These are phyloP conservation scores for Prunella fulvescens DNA, from an alignment of 2,113 vertebrate genomes.

Conservation along the genomic window DNA sequence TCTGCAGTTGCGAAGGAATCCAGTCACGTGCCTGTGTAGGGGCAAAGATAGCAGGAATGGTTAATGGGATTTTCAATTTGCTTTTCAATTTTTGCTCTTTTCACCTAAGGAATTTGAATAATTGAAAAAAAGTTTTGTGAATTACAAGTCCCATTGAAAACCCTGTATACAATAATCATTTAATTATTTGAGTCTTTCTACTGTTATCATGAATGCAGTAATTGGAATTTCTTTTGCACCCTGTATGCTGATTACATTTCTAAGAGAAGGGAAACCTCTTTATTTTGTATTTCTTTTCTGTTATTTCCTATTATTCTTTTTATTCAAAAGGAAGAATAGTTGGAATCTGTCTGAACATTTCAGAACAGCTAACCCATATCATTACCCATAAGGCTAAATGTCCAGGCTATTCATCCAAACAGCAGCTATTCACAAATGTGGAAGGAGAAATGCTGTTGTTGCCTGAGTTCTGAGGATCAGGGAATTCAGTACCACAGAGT, in stretches of 20 bases:
- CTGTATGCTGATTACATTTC: neutral
- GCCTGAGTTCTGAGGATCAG: neutral
- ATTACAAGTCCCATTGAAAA: constrained; percentile 16
- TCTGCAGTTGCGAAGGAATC: neutral
- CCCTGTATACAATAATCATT: constrained; percentile 13
- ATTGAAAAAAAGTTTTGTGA: constrained; percentile 45
- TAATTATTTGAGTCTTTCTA: constrained; percentile 51
- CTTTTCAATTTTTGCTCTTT: constrained; percentile 43
- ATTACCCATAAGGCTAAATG: neutral
- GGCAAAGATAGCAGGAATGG: neutral
- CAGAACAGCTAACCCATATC: neutral
- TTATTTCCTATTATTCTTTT: neutral
- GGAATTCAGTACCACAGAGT: neutral
- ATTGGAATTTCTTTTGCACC: constrained; percentile 12
- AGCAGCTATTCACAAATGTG: neutral
- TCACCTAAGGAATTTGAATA: constrained; percentile 24
- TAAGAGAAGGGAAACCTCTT: neutral
- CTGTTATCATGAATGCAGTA: neutral
- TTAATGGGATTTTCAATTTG: constrained; percentile 51
- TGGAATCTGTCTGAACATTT: neutral
- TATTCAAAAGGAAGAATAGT: neutral
- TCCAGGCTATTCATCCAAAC: neutral
- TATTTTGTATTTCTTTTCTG: neutral
- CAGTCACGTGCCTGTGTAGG: neutral
- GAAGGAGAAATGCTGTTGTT: neutral